Conservation (phyloP, 2,797 vertebrate species). For the Syndactyla subalaris region DNA sequence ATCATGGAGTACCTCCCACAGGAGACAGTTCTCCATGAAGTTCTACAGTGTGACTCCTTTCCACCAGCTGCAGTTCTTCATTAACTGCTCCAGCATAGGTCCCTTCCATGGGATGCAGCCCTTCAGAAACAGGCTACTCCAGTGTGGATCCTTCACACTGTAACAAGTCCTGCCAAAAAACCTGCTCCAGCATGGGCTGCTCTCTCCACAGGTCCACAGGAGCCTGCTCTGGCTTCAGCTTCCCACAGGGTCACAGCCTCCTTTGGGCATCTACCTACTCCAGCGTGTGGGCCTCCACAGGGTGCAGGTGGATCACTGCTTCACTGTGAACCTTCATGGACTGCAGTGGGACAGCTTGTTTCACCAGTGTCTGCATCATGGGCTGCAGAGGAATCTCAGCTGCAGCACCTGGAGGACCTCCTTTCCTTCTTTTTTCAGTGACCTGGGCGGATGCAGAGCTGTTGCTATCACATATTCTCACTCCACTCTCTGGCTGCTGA, state of each 20-base stretch:
- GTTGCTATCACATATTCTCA: background rate
- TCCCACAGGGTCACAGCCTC: background rate
- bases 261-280: background rate
- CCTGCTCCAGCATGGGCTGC: rapidly evolving
- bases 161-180: background rate
- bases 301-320: background rate
- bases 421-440: background rate
- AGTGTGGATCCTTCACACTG: too few species aligned
- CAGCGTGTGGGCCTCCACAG: too few species aligned
- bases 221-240: background rate
- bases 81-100: background rate
- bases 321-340: background rate
- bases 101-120: background rate
- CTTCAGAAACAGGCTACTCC: background rate
- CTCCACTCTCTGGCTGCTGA: background rate
- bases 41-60: background rate
- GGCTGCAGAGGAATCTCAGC: background rate
- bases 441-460: background rate
- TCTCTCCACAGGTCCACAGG: background rate
- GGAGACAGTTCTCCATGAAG: background rate
- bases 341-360: background rate
- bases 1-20: background rate
- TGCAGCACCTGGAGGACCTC: background rate
- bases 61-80: background rate
- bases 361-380: too few species aligned